Evolutionary conservation across 2,797 vertebrate genomes (phyloP).

Genomic region (Scolopax rusticola): DNA sequence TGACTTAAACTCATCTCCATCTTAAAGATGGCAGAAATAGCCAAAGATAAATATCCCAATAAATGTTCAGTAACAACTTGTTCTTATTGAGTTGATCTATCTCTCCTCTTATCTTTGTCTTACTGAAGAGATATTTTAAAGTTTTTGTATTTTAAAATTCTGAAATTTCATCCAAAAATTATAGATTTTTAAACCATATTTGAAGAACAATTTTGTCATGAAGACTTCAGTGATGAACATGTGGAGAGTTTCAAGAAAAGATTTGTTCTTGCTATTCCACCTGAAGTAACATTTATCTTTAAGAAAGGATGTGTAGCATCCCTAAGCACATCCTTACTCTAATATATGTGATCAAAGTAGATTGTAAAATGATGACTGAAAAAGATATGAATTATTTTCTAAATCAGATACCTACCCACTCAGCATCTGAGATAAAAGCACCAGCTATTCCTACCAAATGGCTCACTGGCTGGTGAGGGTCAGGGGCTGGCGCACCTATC

Average conservation of each 20-base stretch:
- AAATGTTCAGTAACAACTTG: background rate
- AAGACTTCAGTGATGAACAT: background rate
- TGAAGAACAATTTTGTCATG: background rate
- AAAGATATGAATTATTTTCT: background rate
- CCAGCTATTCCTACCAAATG: background rate
- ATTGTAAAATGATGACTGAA: background rate
- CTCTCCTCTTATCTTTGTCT: background rate
- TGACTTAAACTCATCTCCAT: background rate
- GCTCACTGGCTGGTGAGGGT: background rate
- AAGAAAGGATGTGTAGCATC: background rate
- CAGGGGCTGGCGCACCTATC: background rate
- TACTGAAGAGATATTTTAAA: background rate
- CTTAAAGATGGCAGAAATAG: background rate
- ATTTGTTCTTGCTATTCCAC: background rate
- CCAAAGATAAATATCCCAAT: background rate
- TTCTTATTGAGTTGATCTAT: background rate
- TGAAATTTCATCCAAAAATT: background rate
- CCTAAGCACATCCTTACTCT: background rate
- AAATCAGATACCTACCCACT: background rate
- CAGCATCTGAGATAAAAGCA: background rate
- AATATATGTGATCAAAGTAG: background rate
- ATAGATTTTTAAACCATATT: background rate
- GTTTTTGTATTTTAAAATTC: background rate
- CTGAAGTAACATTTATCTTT: background rate
- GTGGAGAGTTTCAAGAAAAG: background rate